Evolutionary conservation across 2,797 vertebrate genomes (phyloP), one percentile per base, ranked within the genome.

Genomic region (Benthosema pterotum): DNA sequence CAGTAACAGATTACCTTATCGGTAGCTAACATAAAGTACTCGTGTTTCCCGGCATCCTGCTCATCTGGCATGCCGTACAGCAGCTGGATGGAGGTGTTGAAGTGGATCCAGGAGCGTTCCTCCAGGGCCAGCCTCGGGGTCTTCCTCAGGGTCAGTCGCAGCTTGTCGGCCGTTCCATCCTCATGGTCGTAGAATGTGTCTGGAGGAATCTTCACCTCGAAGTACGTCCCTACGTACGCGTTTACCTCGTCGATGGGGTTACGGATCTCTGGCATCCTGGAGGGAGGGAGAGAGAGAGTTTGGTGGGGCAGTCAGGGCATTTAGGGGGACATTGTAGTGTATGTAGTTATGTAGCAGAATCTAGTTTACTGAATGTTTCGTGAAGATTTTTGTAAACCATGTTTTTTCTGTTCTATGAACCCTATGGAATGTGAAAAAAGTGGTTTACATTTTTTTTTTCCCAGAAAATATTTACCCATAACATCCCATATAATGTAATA

Each of bases 11-110:
- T 25, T 25, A 25, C 22, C 22, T 25, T 25, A 5, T 25, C 97
- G 0, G 95, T 96, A 0, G 97, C 97, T 0, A 98, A 93, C 95
- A 99, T 95, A 80, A 98, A 99, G 72, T 98, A 99, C 80, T 98
- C 96, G 0, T 99, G 97, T 58, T 94, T 96, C 25, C 98, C 98
- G 6, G 93, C 84, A 5, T 98, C 94, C 64, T 67, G 86, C 75
- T 79, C 88, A 62, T 97, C 95, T 0, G 98, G 96, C 79, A 99
- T 90, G 65, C 98, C 98, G 0, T 98, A 99, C 90, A 99, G 92
- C 51, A 99, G 94, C 86, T 99, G 97, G 86, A 98, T 99, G 5
- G 96, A 98, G 85, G 95, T 97, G 79, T 99, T 99, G 79, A 99
- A 98, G 69, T 98, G 96, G 18, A 99, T 98, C 97, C 98, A 99